phyloP scores from a whole-genome alignment of 2,113 vertebrate species.

The Apteryx mantelli region DNA sequence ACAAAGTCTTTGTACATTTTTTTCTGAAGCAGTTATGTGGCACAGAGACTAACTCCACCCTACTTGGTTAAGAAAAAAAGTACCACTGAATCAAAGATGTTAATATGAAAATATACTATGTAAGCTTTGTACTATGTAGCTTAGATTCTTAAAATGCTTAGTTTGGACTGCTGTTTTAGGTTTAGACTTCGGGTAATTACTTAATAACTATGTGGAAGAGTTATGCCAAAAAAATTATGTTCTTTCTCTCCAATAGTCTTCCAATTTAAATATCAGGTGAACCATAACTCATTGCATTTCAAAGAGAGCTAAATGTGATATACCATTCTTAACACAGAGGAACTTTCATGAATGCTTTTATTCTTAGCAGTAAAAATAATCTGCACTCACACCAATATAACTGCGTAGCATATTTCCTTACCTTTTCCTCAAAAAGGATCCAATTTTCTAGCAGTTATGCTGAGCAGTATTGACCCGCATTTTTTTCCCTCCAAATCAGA shows the following conservation, averaged over 20 bases:
- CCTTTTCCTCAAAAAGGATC: not conserved
- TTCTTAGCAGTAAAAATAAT: not conserved
- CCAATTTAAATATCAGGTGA: constrained; percentile 16
- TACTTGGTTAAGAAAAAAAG: not conserved
- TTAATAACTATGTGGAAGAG: not conserved
- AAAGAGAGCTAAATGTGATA: not conserved
- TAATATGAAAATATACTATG: not conserved
- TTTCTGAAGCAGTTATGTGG: not conserved
- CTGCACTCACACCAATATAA: not conserved
- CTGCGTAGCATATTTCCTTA: not conserved
- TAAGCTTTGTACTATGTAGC: not conserved
- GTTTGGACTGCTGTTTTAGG: not conserved
- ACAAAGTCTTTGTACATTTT: not conserved
- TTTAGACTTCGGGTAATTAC: not conserved
- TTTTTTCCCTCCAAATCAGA: not conserved
- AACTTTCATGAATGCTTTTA: not conserved
- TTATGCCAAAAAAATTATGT: not conserved
- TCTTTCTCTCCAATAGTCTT: not conserved
- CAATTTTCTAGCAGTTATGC: not conserved
- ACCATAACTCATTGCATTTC: not conserved
- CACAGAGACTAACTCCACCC: not conserved
- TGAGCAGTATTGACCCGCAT: not conserved
- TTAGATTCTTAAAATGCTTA: not conserved
- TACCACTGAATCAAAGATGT: not conserved
- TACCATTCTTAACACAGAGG: not conserved